phyloP scores from a whole-genome alignment of 2,797 vertebrate genomes.

The Tangara arthus region DNA sequence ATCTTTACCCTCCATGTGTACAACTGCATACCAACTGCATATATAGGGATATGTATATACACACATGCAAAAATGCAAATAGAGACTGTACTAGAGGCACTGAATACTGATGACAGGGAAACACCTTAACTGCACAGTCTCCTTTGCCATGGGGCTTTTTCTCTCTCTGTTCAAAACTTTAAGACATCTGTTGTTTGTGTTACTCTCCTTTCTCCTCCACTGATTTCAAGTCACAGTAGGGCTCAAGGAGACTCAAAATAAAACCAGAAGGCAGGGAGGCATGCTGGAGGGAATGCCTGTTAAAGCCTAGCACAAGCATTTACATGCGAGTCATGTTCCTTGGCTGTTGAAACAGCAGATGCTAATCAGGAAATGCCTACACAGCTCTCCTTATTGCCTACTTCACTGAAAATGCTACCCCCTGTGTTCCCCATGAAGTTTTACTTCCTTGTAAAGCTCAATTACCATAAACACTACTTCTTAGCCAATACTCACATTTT shows the following conservation, averaged over 20 bases:
- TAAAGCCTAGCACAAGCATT: not conserved
- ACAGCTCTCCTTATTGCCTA: conserved; percentile 13
- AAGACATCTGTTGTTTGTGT: conserved; percentile 32
- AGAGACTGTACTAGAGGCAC: not conserved
- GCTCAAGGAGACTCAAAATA: conserved; percentile 27
- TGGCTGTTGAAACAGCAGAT: conserved; percentile 28
- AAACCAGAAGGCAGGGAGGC: conserved; percentile 17
- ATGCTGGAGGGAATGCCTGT: conserved; percentile 13
- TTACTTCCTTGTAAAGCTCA: conserved; percentile 25
- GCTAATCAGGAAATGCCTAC: conserved; percentile 41
- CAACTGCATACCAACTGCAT: not conserved
- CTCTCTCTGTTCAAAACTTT: not conserved
- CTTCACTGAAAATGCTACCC: conserved; percentile 7
- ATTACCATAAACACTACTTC: conserved; percentile 40
- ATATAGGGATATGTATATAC: not conserved
- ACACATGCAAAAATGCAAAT: not conserved
- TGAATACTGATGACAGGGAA: not conserved
- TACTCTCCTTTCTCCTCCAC: conserved; percentile 13
- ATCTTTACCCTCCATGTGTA: not conserved
- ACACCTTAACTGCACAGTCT: not conserved
- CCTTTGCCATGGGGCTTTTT: not conserved
- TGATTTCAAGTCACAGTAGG: conserved; percentile 35
- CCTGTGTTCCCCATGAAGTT: not conserved
- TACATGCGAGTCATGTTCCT: not conserved
- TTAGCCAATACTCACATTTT: conserved; percentile 13